Base-by-base conservation (phyloP, 2,797 vertebrate genomes). In the Labroides dimidiatus region DNA sequence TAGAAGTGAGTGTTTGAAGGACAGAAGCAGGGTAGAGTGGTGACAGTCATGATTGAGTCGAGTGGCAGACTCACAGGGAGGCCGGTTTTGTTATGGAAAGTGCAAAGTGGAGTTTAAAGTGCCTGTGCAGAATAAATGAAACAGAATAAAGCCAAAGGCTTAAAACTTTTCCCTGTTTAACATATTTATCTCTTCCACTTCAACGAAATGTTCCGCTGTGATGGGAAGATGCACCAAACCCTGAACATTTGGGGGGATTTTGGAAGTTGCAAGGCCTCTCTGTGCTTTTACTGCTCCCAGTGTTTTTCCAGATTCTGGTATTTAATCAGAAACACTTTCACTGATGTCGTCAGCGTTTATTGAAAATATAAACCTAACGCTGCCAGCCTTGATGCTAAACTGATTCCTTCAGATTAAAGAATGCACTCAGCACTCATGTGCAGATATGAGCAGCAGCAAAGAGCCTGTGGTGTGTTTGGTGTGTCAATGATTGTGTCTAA, bases 1-100 rank as follows among this genome's bases (percentile, higher is more conserved):
- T 11, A 54, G 51, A 59, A 50, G 60, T 47, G 64, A 74, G 62
- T 37, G 57, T 48, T 36, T 78, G 76, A 80, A 69, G 68, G 79
- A 68, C 48, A 19, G 66, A 64, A 77, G 60, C 67, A 62, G 72
- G 44, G 56, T 55, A 24, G 53, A 63, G 73, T 41, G 62, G 69
- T 54, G 58, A 62, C 67, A 72, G 59, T 59, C 52, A 1, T 61
- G 69, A 80, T 49, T 77, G 73, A 74, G 65, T 36, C 49, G 56
- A 85, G 72, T 75, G 77, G 65, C 81, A 65, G 69, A 59, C 53
- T 60, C 77, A 45, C 58, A 69, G 55, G 30, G 75, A 73, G 73
- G 76, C 70, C 61, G 55, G 69, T 43, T 82, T 77, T 75, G 59
- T 77, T 79, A 64, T 68, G 65, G 54, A 64, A 65, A 75, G 54